Evolutionary conservation across 2,113 vertebrate species (phyloP).

Genomic region (Cynopterus brachyotis): DNA sequence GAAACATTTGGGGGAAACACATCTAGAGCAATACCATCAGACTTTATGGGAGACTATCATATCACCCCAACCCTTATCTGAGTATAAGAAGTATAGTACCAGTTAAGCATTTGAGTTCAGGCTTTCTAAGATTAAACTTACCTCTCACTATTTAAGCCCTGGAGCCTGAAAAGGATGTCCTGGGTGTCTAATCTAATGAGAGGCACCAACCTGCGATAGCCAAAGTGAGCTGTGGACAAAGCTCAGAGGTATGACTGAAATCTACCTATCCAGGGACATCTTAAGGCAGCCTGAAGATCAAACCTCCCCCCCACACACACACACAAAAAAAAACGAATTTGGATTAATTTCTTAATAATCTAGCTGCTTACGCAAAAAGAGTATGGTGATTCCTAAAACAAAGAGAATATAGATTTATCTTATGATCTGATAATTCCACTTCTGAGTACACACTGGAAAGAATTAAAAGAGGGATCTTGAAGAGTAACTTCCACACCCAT

Average conservation of each 20-base stretch:
- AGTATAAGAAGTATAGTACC: neutral
- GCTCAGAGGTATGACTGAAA: neutral
- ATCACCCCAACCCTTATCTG: neutral
- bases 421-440: neutral
- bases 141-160: neutral
- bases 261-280: neutral
- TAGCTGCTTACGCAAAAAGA: neutral
- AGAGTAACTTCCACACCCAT: neutral
- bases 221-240: neutral
- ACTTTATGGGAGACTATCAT: neutral
- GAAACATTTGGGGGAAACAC: neutral
- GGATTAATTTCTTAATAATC: constrained; percentile 1
- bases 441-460: neutral
- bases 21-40: neutral
- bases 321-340: neutral
- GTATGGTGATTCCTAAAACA: neutral
- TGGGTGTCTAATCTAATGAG: neutral
- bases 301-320: too few species aligned
- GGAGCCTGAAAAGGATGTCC: neutral
- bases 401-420: neutral
- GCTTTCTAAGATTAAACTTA: neutral
- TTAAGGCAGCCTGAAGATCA: neutral
- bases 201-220: neutral
- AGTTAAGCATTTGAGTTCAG: neutral
- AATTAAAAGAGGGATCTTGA: neutral